Percentiles rank a stretch among this genome's conserved stretches.
phyloP scores from a whole-genome alignment of 1,140 invertebrate genomes.

The Druon quercuslanigerum region DNA sequence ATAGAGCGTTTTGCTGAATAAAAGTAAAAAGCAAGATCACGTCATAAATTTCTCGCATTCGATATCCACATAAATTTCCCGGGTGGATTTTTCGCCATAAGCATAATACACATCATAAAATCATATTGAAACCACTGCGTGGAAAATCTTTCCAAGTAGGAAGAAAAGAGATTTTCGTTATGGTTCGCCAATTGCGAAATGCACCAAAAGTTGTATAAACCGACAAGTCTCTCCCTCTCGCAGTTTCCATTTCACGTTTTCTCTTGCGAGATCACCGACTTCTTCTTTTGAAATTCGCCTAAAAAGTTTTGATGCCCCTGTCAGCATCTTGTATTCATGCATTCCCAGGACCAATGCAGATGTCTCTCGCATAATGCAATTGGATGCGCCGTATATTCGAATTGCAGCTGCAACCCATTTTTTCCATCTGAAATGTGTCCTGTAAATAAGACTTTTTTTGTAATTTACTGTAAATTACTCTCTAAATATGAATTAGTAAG shows the following conservation, averaged over 20 bases:
- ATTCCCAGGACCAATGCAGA: conserved; percentile 65
- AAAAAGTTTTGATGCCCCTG: conserved; percentile 57
- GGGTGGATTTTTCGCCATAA: conserved; percentile 15
- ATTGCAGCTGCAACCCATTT: conserved; percentile 42
- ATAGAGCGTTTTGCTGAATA: conserved; percentile 18
- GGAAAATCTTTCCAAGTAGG: conserved; percentile 21
- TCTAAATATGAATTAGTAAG: no score
- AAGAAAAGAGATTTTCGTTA: conserved; percentile 49
- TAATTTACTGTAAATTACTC: no score
- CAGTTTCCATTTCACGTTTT: neutral
- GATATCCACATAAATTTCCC: conserved; percentile 27
- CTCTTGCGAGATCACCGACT: conserved; percentile 16
- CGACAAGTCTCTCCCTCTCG: neutral
- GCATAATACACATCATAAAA: conserved; percentile 28
- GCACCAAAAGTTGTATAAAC: conserved; percentile 29
- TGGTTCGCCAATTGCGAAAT: conserved; percentile 54
- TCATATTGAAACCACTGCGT: conserved; percentile 21
- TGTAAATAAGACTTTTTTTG: no score
- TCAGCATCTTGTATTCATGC: conserved; percentile 64
- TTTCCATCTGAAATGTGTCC: conserved; percentile 6
- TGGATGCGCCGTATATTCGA: conserved; percentile 32
- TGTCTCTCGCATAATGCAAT: conserved; percentile 61
- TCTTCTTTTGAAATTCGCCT: conserved; percentile 13
- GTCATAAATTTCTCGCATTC: conserved; percentile 19
- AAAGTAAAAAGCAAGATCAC: neutral